Evolutionary conservation across 2,888 invertebrate genomes (phyloP).

Genomic region (Platycnemis pennipes): DNA sequence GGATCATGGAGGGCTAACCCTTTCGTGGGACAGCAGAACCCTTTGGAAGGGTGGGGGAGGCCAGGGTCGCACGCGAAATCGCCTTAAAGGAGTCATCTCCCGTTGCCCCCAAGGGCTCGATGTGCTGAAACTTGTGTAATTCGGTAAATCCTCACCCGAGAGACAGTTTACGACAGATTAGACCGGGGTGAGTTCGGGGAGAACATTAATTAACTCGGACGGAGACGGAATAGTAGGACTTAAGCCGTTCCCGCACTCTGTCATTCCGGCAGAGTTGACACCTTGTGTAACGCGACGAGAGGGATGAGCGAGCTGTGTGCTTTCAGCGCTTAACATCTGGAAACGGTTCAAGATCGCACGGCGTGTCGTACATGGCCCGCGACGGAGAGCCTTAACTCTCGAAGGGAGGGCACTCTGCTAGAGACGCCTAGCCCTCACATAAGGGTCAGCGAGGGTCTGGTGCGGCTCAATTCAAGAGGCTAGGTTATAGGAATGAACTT

Average conservation of each 20-base stretch:
- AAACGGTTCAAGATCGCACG: neutral
- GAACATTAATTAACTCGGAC: neutral
- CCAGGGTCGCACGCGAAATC: neutral
- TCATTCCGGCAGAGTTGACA: neutral
- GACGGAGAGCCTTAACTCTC: no score
- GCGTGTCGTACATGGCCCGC: neutral
- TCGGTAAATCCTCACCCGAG: neutral
- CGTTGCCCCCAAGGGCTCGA: neutral
- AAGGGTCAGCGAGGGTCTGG: no score
- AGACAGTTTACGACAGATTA: conserved; percentile 19
- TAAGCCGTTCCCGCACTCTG: neutral
- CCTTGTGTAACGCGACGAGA: neutral
- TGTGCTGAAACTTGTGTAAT: conserved; percentile 20
- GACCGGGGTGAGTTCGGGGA: neutral
- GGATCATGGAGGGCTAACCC: neutral
- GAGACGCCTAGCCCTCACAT: no score
- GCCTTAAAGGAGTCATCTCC: neutral
- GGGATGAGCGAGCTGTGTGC: neutral
- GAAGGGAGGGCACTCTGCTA: no score
- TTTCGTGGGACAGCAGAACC: neutral
- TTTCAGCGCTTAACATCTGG: conserved; percentile 4
- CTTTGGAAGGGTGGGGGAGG: neutral
- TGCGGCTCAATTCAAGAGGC: no score
- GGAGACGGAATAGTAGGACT: neutral
- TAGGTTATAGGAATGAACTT: no score